phyloP scores from a whole-genome alignment of 2,113 vertebrate genomes.

The Sakesphorus luctuosus region DNA sequence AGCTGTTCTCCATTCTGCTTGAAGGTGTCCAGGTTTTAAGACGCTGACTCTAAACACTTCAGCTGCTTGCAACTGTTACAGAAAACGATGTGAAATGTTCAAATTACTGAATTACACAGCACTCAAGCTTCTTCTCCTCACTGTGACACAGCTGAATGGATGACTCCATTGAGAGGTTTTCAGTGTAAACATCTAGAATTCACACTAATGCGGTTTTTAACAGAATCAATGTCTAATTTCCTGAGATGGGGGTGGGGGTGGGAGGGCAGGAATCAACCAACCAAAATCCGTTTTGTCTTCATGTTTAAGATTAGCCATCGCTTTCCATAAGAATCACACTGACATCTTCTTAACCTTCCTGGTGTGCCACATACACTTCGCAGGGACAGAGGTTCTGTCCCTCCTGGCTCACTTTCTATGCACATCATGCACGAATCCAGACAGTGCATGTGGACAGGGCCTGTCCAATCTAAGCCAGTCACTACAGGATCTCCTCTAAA shows the following conservation, averaged over 20 bases:
- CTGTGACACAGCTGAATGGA: not conserved
- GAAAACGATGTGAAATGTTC: not conserved
- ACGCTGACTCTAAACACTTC: not conserved
- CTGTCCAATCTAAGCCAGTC: not conserved
- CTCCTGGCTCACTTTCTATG: not conserved
- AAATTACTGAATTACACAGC: not conserved
- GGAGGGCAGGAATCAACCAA: not conserved
- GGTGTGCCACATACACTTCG: not conserved
- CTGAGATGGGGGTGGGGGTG: accelerated
- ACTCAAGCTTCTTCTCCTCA: not conserved
- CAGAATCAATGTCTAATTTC: not conserved
- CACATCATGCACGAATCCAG: not conserved
- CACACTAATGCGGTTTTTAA: not conserved
- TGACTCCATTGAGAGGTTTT: not conserved
- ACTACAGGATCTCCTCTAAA: not conserved
- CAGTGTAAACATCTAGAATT: not conserved
- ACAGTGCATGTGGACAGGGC: not conserved
- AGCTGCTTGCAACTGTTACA: not conserved
- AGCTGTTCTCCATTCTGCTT: not conserved
- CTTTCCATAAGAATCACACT: not conserved
- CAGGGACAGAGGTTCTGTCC: not conserved
- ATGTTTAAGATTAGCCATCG: not conserved
- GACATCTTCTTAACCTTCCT: not conserved
- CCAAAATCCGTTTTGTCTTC: not conserved
- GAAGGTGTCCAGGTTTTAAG: not conserved